A percentile compares a stretch with the other conserved stretches of the same genome.
These are phyloP conservation scores for Typhlichthys subterraneus DNA, from an alignment of 2,797 vertebrate species.

Conservation along the genomic window DNA sequence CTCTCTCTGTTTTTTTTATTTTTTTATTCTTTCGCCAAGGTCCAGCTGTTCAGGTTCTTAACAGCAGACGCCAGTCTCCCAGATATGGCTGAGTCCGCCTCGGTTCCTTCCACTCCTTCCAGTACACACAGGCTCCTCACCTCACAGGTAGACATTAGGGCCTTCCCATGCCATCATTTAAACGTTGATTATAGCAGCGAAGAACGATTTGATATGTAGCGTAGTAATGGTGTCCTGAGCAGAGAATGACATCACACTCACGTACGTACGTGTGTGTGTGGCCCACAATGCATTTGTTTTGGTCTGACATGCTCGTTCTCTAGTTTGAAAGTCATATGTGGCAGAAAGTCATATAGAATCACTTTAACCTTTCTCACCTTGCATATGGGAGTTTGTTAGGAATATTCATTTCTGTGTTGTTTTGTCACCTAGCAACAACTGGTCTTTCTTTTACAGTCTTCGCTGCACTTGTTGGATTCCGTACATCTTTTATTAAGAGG, in stretches of 20 bases:
- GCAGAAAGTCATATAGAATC: no score
- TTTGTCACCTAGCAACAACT: conserved; percentile 20
- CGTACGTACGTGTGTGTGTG: no score
- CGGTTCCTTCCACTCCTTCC: conserved; percentile 67
- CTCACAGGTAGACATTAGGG: conserved; percentile 60
- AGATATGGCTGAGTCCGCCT: conserved; percentile 34
- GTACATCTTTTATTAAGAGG: conserved; percentile 60
- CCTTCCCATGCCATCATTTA: conserved; percentile 9
- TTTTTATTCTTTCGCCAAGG: conserved; percentile 70
- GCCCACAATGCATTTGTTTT: no score
- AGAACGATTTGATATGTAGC: no score
- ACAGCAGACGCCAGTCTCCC: conserved; percentile 55
- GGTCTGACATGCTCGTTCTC: no score
- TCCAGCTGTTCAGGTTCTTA: conserved; percentile 85
- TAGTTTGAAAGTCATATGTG: no score
- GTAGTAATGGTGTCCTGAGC: no score
- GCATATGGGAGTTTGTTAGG: conserved; percentile 15
- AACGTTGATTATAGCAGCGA: not conserved
- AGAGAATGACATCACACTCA: no score
- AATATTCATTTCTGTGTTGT: conserved; percentile 37
- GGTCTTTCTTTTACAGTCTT: conserved; percentile 34
- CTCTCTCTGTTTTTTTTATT: conserved; percentile 15
- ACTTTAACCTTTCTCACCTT: conserved; percentile 3
- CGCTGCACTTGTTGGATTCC: conserved; percentile 43
- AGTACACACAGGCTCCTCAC: conserved; percentile 52